Conservation (phyloP, 2,888 invertebrate species). For the Pheosia gnoma region DNA sequence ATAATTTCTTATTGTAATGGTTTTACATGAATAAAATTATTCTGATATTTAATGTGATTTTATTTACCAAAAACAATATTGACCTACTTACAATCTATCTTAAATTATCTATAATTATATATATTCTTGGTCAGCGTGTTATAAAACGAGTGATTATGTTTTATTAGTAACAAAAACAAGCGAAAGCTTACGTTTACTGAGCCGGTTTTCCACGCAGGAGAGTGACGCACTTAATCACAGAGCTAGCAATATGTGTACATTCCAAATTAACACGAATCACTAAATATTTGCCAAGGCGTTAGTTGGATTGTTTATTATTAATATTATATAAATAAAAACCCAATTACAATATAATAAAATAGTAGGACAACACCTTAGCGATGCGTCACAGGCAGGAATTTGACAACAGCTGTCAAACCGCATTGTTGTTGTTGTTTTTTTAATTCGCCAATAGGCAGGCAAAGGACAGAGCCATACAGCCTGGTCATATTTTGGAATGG, state of each 20-base stretch:
- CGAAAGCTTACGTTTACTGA: constrained; percentile 35
- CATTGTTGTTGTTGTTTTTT: no score
- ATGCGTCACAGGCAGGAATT: constrained; percentile 44
- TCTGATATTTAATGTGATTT: no score
- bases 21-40: no score
- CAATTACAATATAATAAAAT: constrained; percentile 12
- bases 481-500: no score
- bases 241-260: constrained; percentile 21
- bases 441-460: no score
- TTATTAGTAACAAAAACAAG: constrained; percentile 29
- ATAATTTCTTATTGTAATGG: no score
- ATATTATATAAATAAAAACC: constrained; percentile 12
- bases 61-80: neutral
- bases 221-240: constrained; percentile 14
- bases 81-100: neutral
- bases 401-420: constrained; percentile 10
- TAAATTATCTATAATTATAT: neutral
- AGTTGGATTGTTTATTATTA: constrained; percentile 5
- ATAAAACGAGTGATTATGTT: neutral
- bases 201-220: constrained; percentile 41
- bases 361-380: constrained; percentile 43
- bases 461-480: no score
- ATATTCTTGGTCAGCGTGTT: neutral
- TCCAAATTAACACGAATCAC: constrained; percentile 16
- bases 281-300: neutral